Percentiles rank a stretch among this genome's conserved stretches.
These are phyloP conservation scores for Lophotriccus pileatus DNA, from an alignment of 2,797 vertebrate species.

Conservation along the genomic window DNA sequence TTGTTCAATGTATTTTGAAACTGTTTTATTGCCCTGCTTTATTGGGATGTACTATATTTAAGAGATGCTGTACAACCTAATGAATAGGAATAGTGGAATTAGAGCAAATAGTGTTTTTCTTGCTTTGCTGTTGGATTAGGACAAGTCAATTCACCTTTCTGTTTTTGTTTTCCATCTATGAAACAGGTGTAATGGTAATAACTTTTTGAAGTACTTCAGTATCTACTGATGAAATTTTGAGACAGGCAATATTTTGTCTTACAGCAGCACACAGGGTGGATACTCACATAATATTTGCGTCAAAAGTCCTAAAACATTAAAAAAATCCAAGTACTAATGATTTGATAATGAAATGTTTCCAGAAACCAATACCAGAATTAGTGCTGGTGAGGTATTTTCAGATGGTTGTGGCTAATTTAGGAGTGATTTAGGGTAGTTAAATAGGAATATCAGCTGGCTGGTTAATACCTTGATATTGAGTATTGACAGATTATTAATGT, in stretches of 20 bases:
- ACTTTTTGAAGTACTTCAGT: not conserved
- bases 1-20: not conserved
- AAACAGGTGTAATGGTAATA: not conserved
- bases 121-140: not conserved
- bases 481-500: not conserved
- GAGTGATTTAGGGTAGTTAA: not conserved
- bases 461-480: not conserved
- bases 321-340: not conserved
- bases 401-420: not conserved
- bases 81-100: not conserved
- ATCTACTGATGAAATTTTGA: not conserved
- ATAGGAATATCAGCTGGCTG: not conserved
- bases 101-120: not conserved
- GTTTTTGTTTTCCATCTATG: not conserved
- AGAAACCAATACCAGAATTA: not conserved
- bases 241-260: not conserved
- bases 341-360: not conserved
- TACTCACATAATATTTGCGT: not conserved
- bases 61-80: not conserved
- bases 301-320: not conserved
- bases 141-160: not conserved
- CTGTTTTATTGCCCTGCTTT: not conserved
- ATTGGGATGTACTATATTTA: not conserved
- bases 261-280: fast-evolving
- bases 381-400: not conserved